Percentiles rank a stretch among this genome's conserved stretches.
Conservation (phyloP, 2,888 invertebrate species). For the Pristionchus arcanus region DNA sequence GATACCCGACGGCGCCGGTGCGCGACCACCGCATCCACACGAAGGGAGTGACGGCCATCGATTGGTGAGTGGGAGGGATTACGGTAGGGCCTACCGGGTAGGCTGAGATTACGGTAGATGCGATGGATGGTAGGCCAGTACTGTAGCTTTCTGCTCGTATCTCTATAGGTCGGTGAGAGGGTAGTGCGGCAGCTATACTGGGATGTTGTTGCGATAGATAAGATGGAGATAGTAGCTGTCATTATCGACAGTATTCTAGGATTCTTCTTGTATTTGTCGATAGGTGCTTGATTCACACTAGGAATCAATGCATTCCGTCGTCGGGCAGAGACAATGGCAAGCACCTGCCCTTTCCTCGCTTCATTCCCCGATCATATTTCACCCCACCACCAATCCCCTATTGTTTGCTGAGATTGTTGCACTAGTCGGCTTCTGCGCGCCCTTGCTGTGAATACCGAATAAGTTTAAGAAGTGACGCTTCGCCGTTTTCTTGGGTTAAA, state of each 20-base stretch:
- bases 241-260: too few species aligned
- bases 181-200: too few species aligned
- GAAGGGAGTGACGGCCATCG: slow-evolving; percentile 61
- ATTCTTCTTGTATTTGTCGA: neutral
- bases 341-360: neutral
- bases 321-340: neutral
- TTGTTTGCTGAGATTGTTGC: neutral
- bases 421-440: neutral
- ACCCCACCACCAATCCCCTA: neutral
- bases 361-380: neutral
- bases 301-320: neutral
- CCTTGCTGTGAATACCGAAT: neutral
- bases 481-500: too few species aligned
- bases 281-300: neutral
- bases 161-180: too few species aligned
- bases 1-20: slow-evolving; percentile 60
- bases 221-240: too few species aligned
- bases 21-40: slow-evolving; percentile 61
- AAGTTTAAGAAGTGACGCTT: neutral
- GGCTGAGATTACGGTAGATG: neutral
- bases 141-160: neutral
- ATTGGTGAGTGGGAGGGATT: slow-evolving; percentile 57
- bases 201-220: too few species aligned
- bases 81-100: neutral
- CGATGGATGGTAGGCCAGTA: neutral